phyloP scores from a whole-genome alignment of 2,797 vertebrate genomes.

The Crypturellus tataupa region DNA sequence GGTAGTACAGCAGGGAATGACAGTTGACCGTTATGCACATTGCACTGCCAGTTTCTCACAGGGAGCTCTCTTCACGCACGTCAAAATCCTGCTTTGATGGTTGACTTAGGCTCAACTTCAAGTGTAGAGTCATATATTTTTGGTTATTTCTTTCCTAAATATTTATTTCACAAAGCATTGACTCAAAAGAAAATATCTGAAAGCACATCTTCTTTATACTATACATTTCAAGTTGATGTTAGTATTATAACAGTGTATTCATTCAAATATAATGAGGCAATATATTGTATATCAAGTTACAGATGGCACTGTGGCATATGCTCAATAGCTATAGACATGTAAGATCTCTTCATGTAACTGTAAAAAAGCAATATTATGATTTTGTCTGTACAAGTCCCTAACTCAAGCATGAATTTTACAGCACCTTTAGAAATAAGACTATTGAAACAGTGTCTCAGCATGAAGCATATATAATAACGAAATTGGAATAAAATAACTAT shows the following conservation, averaged over 20 bases:
- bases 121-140: background rate
- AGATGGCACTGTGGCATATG: background rate
- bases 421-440: constrained; percentile 2
- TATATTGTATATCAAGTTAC: background rate
- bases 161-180: background rate
- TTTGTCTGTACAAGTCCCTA: background rate
- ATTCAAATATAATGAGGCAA: background rate
- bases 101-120: background rate
- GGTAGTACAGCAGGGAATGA: background rate
- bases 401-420: background rate
- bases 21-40: background rate
- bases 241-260: background rate
- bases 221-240: background rate
- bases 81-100: background rate
- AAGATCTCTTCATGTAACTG: background rate
- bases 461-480: constrained; percentile 13
- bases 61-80: background rate
- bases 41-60: background rate
- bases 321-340: background rate
- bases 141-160: background rate
- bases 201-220: background rate
- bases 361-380: background rate
- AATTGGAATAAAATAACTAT: constrained; percentile 5
- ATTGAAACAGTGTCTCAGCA: background rate
- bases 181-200: background rate